Base-by-base conservation (phyloP, 2,113 vertebrate genomes). In the Plectropomus leopardus region DNA sequence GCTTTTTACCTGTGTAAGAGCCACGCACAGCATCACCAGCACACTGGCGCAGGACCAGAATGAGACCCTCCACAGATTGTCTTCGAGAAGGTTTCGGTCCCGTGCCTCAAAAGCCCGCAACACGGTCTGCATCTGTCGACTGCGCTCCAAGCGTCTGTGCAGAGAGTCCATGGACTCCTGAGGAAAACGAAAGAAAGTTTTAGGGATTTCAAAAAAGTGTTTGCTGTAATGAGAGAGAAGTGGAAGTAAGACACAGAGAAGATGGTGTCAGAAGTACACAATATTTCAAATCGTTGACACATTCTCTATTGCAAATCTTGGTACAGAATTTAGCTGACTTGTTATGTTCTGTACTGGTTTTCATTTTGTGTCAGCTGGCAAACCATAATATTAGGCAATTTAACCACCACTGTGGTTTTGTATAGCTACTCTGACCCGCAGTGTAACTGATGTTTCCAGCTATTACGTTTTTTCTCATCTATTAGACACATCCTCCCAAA, bases 31-130 rank as follows among this genome's bases (percentile, higher is more conserved):
- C 95, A 98, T 92, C 85, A 96, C 95, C 17, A 95, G 87, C 67
- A 97, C 75, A 0, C 95, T 95, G 60, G 95, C 88, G 0, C 96
- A 96, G 0, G 97, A 98, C 97, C 97, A 97, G 89, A 97, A 97
- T 7, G 96, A 97, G 48, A 98, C 97, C 28, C 95, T 93, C 88
- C 94, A 95, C 21, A 96, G 87, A 89, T 97, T 98, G 78, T 96
- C 94, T 51, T 97, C 97, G 79, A 96, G 95, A 24, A 98, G 94
- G 87, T 97, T 97, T 16, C 97, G 92, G 87, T 98, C 97, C 0
- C 97, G 94, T 0, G 97, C 97, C 85, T 98, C 97, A 4, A 96
- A 97, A 1, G 97, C 96, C 32, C 96, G 90, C 44, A 98, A 80
- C 44, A 96, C 91, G 0, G 94, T 95, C 93, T 97, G 96, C 94